Conservation (phyloP, 2,113 vertebrate species). For the Cranoglanis bouderius region DNA sequence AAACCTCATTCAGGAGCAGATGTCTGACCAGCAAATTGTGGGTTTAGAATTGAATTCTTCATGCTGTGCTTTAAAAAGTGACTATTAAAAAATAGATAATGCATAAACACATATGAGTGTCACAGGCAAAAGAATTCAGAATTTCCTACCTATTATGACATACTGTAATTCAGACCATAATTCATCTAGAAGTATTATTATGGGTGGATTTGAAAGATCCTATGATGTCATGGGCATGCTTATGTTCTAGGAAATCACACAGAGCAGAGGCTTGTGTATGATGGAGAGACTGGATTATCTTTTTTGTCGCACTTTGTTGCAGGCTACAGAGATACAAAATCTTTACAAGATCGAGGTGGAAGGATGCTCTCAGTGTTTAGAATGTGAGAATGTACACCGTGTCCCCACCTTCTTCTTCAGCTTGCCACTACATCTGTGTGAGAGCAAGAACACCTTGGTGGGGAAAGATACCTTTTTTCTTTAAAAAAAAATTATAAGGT, state of each 20-base stretch:
- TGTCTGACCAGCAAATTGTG: constrained; percentile 64
- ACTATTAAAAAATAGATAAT: not conserved
- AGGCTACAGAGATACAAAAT: constrained; percentile 66
- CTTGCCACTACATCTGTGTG: constrained; percentile 63
- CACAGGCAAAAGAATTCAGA: not conserved
- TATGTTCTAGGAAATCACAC: not conserved
- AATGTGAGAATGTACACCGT: constrained; percentile 52
- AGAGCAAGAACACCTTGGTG: constrained; percentile 64
- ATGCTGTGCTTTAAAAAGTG: not conserved
- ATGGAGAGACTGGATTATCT: not conserved
- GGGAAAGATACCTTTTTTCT: not conserved
- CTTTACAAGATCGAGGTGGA: constrained; percentile 69
- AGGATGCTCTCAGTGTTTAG: constrained; percentile 57
- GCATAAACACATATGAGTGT: not conserved
- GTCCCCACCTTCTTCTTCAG: constrained; percentile 60
- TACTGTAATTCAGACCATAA: not conserved
- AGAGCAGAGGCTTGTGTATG: not conserved
- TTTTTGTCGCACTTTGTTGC: not conserved
- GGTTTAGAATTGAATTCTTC: not conserved
- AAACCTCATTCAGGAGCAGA: constrained; percentile 65
- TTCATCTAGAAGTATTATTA: not conserved
- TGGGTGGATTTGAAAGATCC: not conserved
- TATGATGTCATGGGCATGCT: not conserved
- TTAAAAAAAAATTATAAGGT: not conserved
- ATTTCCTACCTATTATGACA: not conserved